Evolutionary conservation across 2,797 vertebrate genomes (phyloP).

Genomic region (Tapera naevia): DNA sequence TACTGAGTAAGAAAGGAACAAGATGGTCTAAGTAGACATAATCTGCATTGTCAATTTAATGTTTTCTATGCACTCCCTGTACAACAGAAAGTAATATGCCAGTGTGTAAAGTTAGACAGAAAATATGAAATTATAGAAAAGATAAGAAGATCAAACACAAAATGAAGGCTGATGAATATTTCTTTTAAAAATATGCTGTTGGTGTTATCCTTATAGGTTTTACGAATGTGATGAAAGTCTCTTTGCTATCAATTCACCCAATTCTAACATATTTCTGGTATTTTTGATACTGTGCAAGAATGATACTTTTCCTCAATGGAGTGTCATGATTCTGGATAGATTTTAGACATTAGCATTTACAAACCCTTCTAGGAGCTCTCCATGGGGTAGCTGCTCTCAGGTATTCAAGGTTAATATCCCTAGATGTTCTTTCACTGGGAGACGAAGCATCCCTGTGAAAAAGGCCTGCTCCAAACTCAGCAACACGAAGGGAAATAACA

Average conservation of each 20-base stretch:
- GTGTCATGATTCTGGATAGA: not conserved
- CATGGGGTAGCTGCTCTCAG: not conserved
- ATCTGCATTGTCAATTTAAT: not conserved
- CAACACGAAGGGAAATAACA: not conserved
- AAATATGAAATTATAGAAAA: not conserved
- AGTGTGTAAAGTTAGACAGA: not conserved
- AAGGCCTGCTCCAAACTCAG: not conserved
- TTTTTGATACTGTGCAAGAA: not conserved
- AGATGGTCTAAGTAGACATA: not conserved
- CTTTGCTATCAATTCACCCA: not conserved
- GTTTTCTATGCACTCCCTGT: not conserved
- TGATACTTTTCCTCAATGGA: not conserved
- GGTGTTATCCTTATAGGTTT: not conserved
- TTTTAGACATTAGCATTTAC: not conserved
- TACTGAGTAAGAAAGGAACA: not conserved
- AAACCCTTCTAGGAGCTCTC: not conserved
- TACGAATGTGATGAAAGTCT: not conserved
- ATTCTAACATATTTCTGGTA: not conserved
- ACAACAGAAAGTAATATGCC: not conserved
- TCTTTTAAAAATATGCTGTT: not conserved
- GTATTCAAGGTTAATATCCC: not conserved
- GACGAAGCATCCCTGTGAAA: not conserved
- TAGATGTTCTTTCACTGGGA: not conserved
- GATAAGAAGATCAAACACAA: not conserved
- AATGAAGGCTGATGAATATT: not conserved